Evolutionary conservation across 2,113 vertebrate genomes (phyloP), one percentile per base, ranked within the genome.

Genomic region (Dolichotis patagonum): DNA sequence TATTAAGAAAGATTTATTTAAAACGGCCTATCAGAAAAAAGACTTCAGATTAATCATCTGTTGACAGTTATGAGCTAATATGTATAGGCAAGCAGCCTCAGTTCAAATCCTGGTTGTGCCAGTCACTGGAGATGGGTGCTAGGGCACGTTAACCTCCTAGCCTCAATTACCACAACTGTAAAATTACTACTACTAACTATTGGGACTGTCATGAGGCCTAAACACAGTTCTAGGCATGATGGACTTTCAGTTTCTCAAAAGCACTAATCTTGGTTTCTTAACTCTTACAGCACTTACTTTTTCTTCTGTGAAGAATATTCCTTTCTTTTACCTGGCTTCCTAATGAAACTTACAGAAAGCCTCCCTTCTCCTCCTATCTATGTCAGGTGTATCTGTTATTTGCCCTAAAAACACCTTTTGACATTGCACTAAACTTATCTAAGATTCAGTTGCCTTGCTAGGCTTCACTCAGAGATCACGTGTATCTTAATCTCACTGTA

Each of bases 161-260:
- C 54, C 62, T 82, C 87, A 86, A 58, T 52, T 85, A 62, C 84
- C 80, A 49, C 84, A 96, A 83, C 52, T 88, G 41, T 54, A 85
- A 96, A 91, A 86, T 43, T 67, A 85, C 7, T 35, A 52, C 0
- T 89, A 73, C n/a, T 77, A 56, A 14, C 52, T 92, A 46, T 2
- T 5, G 19, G 73, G 43, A 69, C 20, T 82, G 20, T 60, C 38
- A 32, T 75, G 41, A 77, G 52, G 4, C 46, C 88, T 77, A 26
- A 89, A 81, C 63, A 81, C 49, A 62, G 56, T 11, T 38, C 56
- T 49, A 63, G 52, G 35, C 63, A 85, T 65, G 56, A 83, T 41
- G 14, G 92, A 88, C 73, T 85, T 85, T 20, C 22, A 86, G 16
- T 67, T 92, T 96, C 63, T 86, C 78, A 77, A 90, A 96, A 91